A percentile compares a stretch with the other conserved stretches of the same genome.
These are phyloP conservation scores for Bombus superbus DNA, from an alignment of 1,140 invertebrate species.

Conservation along the genomic window DNA sequence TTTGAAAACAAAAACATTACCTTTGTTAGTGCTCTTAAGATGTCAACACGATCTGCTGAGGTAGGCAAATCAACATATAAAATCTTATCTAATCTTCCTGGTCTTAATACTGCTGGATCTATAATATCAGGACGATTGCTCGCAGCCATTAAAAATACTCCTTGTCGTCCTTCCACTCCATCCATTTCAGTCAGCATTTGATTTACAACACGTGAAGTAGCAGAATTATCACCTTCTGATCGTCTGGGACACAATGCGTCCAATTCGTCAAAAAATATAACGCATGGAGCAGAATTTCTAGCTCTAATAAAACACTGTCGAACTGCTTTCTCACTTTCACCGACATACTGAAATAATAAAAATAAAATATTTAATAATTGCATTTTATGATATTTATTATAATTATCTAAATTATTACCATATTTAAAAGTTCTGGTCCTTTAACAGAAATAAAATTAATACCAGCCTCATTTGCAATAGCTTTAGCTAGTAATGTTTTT, in stretches of 20 bases:
- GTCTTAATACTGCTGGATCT: conserved; percentile 97
- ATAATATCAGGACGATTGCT: conserved; percentile 99
- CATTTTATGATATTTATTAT: not conserved
- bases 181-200: conserved; percentile 99
- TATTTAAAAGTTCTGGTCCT: conserved; percentile 97
- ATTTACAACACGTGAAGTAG: conserved; percentile 94
- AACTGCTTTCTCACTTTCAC: conserved; percentile 98
- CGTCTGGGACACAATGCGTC: conserved; percentile 97
- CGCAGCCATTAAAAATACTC: conserved; percentile 97
- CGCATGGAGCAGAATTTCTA: conserved; percentile 97
- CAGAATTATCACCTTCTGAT: conserved; percentile 88
- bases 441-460: conserved; percentile 99
- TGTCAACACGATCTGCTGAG: conserved; percentile 91
- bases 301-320: conserved; percentile 97
- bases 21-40: conserved; percentile 95
- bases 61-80: conserved; percentile 96
- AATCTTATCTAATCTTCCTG: conserved; percentile 96
- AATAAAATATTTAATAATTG: not conserved
- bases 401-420: conserved; percentile 84
- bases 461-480: conserved; percentile 97
- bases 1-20: conserved; percentile 78
- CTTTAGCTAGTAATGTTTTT: conserved; percentile 96
- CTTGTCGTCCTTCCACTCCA: conserved; percentile 94
- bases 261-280: conserved; percentile 99
- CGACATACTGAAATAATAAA: conserved; percentile 91